phyloP scores from a whole-genome alignment of 2,797 vertebrate species.

The Centroberyx gerrardi region DNA sequence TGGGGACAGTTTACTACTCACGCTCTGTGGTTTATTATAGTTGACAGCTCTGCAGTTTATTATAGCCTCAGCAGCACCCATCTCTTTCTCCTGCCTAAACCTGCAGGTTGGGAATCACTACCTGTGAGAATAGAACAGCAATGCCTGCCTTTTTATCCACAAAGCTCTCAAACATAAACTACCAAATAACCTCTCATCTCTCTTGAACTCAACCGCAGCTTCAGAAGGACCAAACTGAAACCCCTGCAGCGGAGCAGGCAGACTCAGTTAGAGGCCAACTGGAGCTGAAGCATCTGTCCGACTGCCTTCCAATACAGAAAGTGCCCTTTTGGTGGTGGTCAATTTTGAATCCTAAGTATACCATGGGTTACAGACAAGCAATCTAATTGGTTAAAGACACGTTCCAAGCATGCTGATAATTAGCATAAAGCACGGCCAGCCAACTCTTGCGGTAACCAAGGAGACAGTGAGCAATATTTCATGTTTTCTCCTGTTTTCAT shows the following conservation, averaged over 20 bases:
- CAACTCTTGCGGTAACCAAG: conserved; percentile 25
- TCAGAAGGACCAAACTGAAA: conserved; percentile 22
- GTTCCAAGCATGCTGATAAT: neutral
- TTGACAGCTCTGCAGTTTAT: conserved; percentile 72
- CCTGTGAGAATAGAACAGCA: conserved; percentile 53
- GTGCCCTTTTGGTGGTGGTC: neutral
- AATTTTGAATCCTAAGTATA: neutral
- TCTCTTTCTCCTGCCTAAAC: conserved; percentile 63
- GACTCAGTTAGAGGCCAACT: neutral
- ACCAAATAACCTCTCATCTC: conserved; percentile 51
- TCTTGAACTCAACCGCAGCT: conserved; percentile 43
- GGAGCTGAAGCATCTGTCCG: too few relatives aligned
- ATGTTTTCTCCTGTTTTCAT: conserved; percentile 2
- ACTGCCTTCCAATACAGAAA: conserved; percentile 13
- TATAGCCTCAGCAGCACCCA: conserved; percentile 64
- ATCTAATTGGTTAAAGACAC: neutral
- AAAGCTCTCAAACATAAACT: conserved; percentile 43
- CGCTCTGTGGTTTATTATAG: conserved; percentile 64
- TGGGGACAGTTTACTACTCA: conserved; percentile 53
- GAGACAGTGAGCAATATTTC: conserved; percentile 24
- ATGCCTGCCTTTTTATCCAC: conserved; percentile 25
- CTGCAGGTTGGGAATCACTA: conserved; percentile 65
- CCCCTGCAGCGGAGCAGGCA: conserved; percentile 24
- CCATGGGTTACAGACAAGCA: neutral
- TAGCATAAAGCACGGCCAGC: conserved; percentile 27